Evolutionary conservation across 2,113 vertebrate species (phyloP), one percentile per base, ranked within the genome.

Genomic region (Meleagris gallopavo): DNA sequence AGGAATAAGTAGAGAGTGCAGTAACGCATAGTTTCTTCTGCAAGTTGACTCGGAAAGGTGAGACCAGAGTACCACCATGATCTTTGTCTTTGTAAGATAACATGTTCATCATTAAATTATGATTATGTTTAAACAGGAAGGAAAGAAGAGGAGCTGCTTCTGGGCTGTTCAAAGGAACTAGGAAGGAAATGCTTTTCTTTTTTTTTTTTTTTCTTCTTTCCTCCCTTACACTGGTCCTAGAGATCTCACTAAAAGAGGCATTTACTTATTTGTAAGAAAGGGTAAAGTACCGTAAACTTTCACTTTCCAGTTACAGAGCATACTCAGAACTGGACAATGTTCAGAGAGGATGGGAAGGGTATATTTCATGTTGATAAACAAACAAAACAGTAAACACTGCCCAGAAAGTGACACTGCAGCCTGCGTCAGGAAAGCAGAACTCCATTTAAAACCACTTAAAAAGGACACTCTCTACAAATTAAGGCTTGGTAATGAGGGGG

Each of bases 371-470:
- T 2, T 79, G 91, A 96, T 93, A 93, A 78, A 58, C 82, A 2
- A 5, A 93, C 70, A 64, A 77, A 2, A 6, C 50, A 89, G 43
- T 64, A 88, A 94, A 83, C 32, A 78, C 10, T 54, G 70, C 65
- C 43, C 74, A 86, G 75, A 87, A 94, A 90, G 75, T 48, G 45
- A 32, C 40, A 92, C 24, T 83, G 48, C 65, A 86, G 52, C 64
- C 65, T 46, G 64, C 72, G 69, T 65, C 45, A 5, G 67, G 69
- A 89, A 93, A 96, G 78, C 36, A 60, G 81, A 94, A 38, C 58
- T 94, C 34, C 46, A 72, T 93, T 91, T 88, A 86, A 95, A 96
- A 87, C 87, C 89, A 84, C 84, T 91, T 96, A 54, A 94, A 93
- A 95, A 87, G 78, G 45, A 95, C 92, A 76, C 54, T 78, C 40